Evolutionary conservation across 2,113 vertebrate species (phyloP).

Genomic region (Pterophyllum scalare): DNA sequence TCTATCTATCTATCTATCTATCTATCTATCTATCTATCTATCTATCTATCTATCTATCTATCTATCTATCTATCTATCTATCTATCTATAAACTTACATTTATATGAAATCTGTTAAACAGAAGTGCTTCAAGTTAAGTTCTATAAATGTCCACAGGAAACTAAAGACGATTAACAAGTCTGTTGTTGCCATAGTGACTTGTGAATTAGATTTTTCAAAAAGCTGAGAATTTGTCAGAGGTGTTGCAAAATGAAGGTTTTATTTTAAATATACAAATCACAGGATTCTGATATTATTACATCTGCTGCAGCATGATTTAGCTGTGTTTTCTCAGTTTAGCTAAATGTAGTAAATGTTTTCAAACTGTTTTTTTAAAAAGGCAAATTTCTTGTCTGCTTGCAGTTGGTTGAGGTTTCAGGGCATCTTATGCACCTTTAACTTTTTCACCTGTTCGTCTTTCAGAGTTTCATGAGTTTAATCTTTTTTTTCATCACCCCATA

Average conservation of each 20-base stretch:
- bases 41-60: not conserved
- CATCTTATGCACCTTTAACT: not conserved
- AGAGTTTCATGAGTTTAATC: not conserved
- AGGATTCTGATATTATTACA: not conserved
- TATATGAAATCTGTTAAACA: slow-evolving; percentile 1
- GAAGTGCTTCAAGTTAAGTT: not conserved
- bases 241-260: not conserved
- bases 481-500: not conserved
- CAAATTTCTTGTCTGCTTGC: not conserved
- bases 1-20: not conserved
- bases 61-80: too few species aligned
- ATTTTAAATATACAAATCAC: not conserved
- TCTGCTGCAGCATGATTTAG: not conserved
- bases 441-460: not conserved
- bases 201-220: not conserved
- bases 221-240: not conserved
- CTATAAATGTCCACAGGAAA: not conserved
- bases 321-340: not conserved
- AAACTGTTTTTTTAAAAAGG: not conserved
- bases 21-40: not conserved
- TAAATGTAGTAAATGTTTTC: too few species aligned
- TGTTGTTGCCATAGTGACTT: not conserved
- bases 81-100: not conserved
- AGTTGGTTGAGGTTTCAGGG: not conserved
- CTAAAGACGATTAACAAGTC: too few species aligned